Percentiles rank a stretch among this genome's conserved stretches.
Evolutionary conservation across 2,113 vertebrate species (phyloP).

Genomic region (Grammomys surdaster): DNA sequence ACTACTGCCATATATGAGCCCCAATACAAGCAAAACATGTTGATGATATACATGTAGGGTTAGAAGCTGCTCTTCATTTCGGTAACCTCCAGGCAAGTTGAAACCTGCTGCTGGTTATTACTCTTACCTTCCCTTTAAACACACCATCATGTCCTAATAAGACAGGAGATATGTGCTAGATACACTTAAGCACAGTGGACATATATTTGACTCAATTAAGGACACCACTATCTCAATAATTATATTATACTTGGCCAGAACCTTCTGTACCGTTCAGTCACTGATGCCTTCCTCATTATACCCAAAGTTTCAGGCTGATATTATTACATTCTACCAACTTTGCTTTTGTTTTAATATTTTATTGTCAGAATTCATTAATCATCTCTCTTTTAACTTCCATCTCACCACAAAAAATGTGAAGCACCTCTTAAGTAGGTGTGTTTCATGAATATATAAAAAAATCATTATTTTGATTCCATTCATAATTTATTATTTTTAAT

Average conservation of each 20-base stretch:
- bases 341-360: not conserved
- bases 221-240: slow-evolving; percentile 5
- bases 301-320: not conserved
- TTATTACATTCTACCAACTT: not conserved
- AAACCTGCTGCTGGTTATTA: not conserved
- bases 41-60: not conserved
- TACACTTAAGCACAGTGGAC: not conserved
- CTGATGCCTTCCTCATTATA: not conserved
- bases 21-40: not conserved
- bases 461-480: not conserved
- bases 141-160: not conserved
- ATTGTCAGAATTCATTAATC: slow-evolving; percentile 1
- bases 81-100: not conserved
- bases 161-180: not conserved
- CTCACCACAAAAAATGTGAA: not conserved
- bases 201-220: slow-evolving; percentile 38
- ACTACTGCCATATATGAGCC: not conserved
- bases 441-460: not conserved
- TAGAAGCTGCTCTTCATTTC: not conserved
- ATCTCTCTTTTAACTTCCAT: rapidly evolving
- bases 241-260: not conserved
- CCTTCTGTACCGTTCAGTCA: not conserved
- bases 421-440: not conserved
- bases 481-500: not conserved
- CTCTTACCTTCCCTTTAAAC: not conserved